These are phyloP conservation scores for Artibeus lituratus DNA, from an alignment of 2,797 vertebrate species.

Conservation along the genomic window DNA sequence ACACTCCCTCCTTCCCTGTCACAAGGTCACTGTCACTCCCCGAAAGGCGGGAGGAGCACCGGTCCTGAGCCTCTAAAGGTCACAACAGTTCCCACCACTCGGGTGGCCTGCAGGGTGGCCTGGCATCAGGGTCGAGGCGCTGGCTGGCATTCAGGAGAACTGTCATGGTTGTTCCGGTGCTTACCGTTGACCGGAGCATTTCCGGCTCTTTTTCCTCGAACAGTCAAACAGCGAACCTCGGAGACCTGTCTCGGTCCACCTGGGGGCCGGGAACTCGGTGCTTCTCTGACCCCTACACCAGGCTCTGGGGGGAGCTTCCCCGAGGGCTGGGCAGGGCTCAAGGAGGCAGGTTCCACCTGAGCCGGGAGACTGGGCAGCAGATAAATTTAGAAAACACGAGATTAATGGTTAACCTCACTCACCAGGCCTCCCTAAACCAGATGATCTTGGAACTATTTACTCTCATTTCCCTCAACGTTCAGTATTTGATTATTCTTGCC, in stretches of 20 bases:
- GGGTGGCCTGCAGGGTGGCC: neutral
- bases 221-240: neutral
- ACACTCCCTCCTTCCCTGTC: neutral
- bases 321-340: neutral
- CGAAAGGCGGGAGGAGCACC: neutral
- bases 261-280: fast-evolving
- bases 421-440: neutral
- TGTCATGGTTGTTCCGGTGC: no score
- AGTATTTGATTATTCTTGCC: neutral
- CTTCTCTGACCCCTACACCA: no score
- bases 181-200: neutral
- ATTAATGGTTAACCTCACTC: neutral
- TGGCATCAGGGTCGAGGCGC: neutral
- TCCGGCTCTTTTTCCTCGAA: conserved; percentile 7
- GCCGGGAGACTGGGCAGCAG: neutral
- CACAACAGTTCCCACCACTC: neutral
- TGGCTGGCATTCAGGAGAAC: conserved; percentile 3
- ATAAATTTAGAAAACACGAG: neutral
- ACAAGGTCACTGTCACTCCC: neutral
- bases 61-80: neutral
- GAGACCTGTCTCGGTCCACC: fast-evolving
- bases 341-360: neutral
- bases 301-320: neutral
- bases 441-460: neutral
- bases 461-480: conserved; percentile 9